phyloP scores from a whole-genome alignment of 30 jellyfish, hydroid and myxozoan genomes.

The Cassiopea andromeda region DNA sequence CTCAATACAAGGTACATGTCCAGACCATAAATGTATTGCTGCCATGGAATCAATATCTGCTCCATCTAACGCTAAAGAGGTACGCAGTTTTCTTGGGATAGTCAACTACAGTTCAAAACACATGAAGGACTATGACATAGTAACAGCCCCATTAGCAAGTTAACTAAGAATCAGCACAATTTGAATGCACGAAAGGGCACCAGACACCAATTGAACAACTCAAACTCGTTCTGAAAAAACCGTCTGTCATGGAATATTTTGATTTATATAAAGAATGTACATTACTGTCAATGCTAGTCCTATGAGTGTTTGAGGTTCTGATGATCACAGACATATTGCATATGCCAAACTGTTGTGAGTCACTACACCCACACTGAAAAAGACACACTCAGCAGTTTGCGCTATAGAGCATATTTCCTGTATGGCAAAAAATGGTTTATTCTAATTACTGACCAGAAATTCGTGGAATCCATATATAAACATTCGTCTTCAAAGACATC shows the following conservation, averaged over 20 bases:
- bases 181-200: slow-evolving; percentile 23
- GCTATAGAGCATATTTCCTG: slow-evolving; percentile 22
- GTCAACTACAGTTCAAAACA: slow-evolving; percentile 24
- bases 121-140: slow-evolving; percentile 21
- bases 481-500: slow-evolving; percentile 25
- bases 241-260: slow-evolving; percentile 43
- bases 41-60: slow-evolving; percentile 2
- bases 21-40: slow-evolving; percentile 40
- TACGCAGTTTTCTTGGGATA: slow-evolving; percentile 37
- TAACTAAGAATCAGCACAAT: slow-evolving; percentile 18
- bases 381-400: slow-evolving; percentile 57
- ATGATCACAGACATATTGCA: slow-evolving; percentile 17
- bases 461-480: slow-evolving; percentile 24
- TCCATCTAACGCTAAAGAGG: slow-evolving; percentile 35
- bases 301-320: slow-evolving; percentile 23
- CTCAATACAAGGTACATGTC: not conserved
- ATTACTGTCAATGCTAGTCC: slow-evolving; percentile 50
- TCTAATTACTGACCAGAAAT: slow-evolving; percentile 56
- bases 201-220: slow-evolving; percentile 26
- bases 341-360: slow-evolving; percentile 32
- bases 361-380: slow-evolving; percentile 54
- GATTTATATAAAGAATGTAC: slow-evolving; percentile 26
- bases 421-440: slow-evolving; percentile 42
- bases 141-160: slow-evolving; percentile 44
- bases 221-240: slow-evolving; percentile 3